These are phyloP conservation scores for Ramazzottius varieornatus DNA, from an alignment of 2,888 invertebrate species.

Conservation along the genomic window DNA sequence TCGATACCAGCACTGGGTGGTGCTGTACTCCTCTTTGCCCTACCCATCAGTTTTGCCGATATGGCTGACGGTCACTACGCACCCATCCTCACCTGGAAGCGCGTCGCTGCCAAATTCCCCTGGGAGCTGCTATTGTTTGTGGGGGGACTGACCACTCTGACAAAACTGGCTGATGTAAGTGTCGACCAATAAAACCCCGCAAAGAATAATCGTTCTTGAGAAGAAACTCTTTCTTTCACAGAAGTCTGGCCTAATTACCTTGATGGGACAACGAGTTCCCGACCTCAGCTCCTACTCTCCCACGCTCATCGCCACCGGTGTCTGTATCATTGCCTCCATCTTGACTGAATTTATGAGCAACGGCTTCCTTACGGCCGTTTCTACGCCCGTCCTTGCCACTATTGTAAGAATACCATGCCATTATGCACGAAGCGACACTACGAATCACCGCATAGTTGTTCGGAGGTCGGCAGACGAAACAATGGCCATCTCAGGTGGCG, in stretches of 20 bases:
- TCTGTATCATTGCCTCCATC: neutral
- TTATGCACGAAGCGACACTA: no score
- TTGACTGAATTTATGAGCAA: neutral
- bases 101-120: neutral
- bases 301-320: neutral
- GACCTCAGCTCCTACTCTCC: neutral
- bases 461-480: no score
- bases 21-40: neutral
- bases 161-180: neutral
- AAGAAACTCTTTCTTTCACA: neutral
- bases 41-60: neutral
- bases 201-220: neutral
- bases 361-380: neutral
- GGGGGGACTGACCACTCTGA: neutral
- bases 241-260: neutral
- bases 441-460: no score
- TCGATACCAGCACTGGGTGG: neutral
- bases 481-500: no score
- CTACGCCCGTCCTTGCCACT: neutral
- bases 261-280: neutral
- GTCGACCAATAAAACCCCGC: neutral
- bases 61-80: neutral
- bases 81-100: neutral
- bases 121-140: neutral
- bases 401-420: no score